Base-by-base conservation (phyloP, 2,113 vertebrate species). In the Amblyopsis rosae region DNA sequence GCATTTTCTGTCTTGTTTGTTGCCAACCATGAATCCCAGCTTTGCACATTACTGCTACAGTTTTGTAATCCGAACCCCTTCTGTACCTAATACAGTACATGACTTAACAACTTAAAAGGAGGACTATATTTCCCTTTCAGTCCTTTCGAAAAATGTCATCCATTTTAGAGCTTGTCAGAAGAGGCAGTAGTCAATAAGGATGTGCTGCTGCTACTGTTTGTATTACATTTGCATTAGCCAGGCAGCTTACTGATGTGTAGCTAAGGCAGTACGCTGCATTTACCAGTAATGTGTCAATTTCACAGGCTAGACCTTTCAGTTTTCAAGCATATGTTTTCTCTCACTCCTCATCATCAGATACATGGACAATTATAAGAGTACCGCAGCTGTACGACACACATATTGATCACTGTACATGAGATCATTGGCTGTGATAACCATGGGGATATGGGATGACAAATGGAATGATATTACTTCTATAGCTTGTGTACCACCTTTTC, bases 391-490 rank as follows among this genome's bases (percentile, higher is more conserved):
- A 72, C 60, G 51, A 12, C 17, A 64, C 76, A 84, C 68, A 72
- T 75, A 89, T 85, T 84, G 84, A 88, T 90, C 85, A 89, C 64
- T 70, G 72, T 69, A 80, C 56, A 77, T 59, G 49, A 89, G 82
- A 89, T 88, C 85, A 89, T 86, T 87, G 79, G 75, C 79, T 89
- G 82, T 78, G 82, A 88, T 85, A 89, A 86, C 81, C 77, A 86
- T 19, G 32, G 57, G 82, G 69, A 79, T 56, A 32, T 64, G 12
- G 53, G 55, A 85, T 65, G 79, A 82, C 65, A 82, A 89, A 87
- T 80, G 54, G 59, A 79, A 69, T 26, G 1, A 49, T 81, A 84
- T 79, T 70, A 73, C 48, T 61, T 83, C 77, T 67, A 83, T 75
- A 72, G 59, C 72, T 72, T 77, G 60, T 83, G 85, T 75, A 58